These are phyloP conservation scores for Tylochromis polylepis DNA, from an alignment of 2,113 vertebrate genomes.

Conservation along the genomic window DNA sequence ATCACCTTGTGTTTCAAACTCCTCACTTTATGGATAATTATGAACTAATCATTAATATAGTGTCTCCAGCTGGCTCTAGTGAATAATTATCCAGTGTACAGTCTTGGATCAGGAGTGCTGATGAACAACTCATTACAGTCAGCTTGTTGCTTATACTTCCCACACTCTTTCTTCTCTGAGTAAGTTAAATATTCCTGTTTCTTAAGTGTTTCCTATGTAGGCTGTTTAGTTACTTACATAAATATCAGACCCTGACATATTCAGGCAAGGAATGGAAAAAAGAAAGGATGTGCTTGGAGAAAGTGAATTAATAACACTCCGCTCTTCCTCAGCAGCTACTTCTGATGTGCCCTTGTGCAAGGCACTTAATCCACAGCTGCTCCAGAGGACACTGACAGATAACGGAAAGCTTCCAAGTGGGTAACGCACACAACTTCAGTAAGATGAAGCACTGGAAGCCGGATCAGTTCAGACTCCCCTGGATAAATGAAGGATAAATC, in stretches of 20 bases:
- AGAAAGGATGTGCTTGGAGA: neutral
- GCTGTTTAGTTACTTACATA: neutral
- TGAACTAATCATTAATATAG: neutral
- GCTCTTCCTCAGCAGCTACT: neutral
- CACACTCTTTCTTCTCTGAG: neutral
- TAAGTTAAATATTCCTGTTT: neutral
- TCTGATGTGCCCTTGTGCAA: constrained; percentile 26
- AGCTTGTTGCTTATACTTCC: neutral
- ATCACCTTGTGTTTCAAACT: neutral
- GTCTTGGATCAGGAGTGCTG: neutral
- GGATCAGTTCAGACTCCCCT: neutral
- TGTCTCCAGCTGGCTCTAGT: neutral
- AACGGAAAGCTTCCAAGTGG: neutral
- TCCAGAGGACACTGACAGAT: neutral
- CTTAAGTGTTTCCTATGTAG: neutral
- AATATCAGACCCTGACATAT: neutral
- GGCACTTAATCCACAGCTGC: constrained; percentile 32
- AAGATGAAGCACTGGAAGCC: neutral
- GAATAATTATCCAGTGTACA: neutral
- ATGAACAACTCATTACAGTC: neutral
- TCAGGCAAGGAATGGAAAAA: neutral
- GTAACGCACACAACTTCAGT: neutral
- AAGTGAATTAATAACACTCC: neutral
- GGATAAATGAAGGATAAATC: neutral
- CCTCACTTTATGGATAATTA: neutral